These are phyloP conservation scores for Pseudococcus longispinus DNA, from an alignment of 2,888 invertebrate genomes.

Conservation along the genomic window DNA sequence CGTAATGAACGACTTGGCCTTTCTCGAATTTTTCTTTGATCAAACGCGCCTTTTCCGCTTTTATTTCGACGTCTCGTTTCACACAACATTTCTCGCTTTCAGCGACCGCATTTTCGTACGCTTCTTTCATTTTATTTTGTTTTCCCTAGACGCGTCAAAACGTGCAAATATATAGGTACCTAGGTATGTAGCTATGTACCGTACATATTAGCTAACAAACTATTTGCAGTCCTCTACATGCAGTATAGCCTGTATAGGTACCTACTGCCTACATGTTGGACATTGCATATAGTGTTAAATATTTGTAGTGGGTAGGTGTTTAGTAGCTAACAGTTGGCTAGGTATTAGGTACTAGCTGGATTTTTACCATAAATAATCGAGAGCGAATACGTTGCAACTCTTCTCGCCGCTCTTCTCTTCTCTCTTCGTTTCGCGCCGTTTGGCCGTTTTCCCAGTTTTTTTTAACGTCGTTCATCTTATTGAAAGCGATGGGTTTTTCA, in stretches of 20 bases:
- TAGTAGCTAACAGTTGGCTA: background rate
- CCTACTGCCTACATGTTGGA: background rate
- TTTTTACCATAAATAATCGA: conserved; percentile 77
- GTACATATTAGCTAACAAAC: too few species aligned
- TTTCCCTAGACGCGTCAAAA: conserved; percentile 70
- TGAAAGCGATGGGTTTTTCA: conserved; percentile 80
- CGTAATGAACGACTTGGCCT: conserved; percentile 71
- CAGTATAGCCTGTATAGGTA: background rate
- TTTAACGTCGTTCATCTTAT: conserved; percentile 84
- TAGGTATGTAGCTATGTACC: background rate
- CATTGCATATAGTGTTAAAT: too few species aligned
- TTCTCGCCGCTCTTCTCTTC: conserved; percentile 83
- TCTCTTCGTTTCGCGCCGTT: conserved; percentile 65
- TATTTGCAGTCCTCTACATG: too few species aligned
- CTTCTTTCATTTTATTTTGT: conserved; percentile 88
- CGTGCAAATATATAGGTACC: background rate
- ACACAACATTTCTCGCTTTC: conserved; percentile 74
- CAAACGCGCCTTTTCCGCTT: conserved; percentile 69
- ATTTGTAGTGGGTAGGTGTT: too few species aligned
- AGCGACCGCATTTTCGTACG: conserved; percentile 88
- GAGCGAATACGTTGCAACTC: conserved; percentile 88
- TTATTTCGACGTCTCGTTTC: conserved; percentile 66
- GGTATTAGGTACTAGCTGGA: too few species aligned
- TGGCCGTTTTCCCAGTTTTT: conserved; percentile 76
- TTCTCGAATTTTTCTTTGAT: conserved; percentile 83